Base-by-base conservation (phyloP, 1,140 invertebrate genomes). In the Pteromalus puparum region DNA sequence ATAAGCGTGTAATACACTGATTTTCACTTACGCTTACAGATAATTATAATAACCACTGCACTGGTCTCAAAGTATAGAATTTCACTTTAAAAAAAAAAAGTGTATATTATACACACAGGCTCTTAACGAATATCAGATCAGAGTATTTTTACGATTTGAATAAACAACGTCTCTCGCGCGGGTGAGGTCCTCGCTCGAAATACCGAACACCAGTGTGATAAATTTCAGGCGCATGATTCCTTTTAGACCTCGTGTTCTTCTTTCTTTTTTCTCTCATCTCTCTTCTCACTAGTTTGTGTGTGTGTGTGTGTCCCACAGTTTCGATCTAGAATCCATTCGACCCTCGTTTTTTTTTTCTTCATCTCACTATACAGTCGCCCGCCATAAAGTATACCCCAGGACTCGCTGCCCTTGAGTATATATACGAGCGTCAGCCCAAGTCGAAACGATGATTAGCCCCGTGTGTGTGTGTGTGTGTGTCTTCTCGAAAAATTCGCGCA, bases 141-240 rank as follows among this genome's bases (percentile, higher is more conserved):
- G 21, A 15, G 26, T 21, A n/a, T 38, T 75, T 75, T 75, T 61
- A 77, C 75, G 30, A 61, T 79, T 67, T 18, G 18, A 15, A 70
- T 67, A 80, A 80, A 80, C 70, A 80, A 80, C n/a, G 61, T n/a
- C n/a, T n/a, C n/a, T n/a, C n/a, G n/a, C n/a, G n/a, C 30, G 42
- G 67, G 10, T 80, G 78, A 80, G 15, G 76, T 65, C 21, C 34
- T n/a, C 48, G 75, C 18, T 79, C 77, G 15, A 80, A 80, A 80
- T 70, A 80, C 65, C 77, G 10, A 78, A 61, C 13, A 53, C 53
- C 48, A 28, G 65, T 72, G 79, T 78, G 85, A 84, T 88, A 83
- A 78, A 80, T 85, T 83, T 84, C 81, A n/a, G 81, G 13, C 70
- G 38, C 70, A 61, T 84, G 38, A 53, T 65, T 70, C 46, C n/a